Evolutionary conservation across 2,797 vertebrate species (phyloP).

Genomic region (Spondyliosoma cantharus): DNA sequence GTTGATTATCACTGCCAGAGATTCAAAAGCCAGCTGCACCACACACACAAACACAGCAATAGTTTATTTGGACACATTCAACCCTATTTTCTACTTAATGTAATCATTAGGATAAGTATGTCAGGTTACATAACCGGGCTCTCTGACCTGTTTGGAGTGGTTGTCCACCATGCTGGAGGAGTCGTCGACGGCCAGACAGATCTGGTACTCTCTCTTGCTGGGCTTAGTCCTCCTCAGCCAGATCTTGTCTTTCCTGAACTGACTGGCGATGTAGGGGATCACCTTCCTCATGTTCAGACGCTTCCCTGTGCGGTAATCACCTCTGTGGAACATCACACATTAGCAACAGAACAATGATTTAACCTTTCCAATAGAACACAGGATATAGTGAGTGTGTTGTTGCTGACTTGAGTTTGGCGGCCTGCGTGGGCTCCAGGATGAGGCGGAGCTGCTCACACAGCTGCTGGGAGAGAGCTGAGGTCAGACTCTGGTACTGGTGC

Average conservation of each 20-base stretch:
- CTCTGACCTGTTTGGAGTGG: conserved; percentile 94
- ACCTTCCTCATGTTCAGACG: conserved; percentile 98
- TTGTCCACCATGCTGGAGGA: conserved; percentile 99
- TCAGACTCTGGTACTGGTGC: conserved; percentile 93
- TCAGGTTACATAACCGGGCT: rapidly evolving
- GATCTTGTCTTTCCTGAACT: conserved; percentile 99
- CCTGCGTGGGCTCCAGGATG: conserved; percentile 95
- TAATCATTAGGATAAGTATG: neutral
- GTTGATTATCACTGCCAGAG: conserved; percentile 94
- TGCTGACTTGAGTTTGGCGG: conserved; percentile 93
- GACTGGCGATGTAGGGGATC: conserved; percentile 97
- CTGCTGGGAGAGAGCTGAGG: conserved; percentile 93
- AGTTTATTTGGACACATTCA: neutral
- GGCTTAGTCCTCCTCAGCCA: conserved; percentile 97
- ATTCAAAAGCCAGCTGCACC: conserved; percentile 95
- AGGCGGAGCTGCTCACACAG: conserved; percentile 97
- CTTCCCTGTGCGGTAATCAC: conserved; percentile 96
- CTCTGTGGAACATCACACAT: conserved; percentile 79
- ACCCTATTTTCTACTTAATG: neutral
- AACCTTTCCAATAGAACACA: neutral
- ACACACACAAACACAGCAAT: conserved; percentile 3
- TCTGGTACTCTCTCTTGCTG: conserved; percentile 97
- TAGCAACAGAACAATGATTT: neutral
- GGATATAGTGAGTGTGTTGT: neutral
- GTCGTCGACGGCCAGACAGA: conserved; percentile 97